phyloP scores from a whole-genome alignment of 2,888 invertebrate genomes.

The Coelinius sp. region DNA sequence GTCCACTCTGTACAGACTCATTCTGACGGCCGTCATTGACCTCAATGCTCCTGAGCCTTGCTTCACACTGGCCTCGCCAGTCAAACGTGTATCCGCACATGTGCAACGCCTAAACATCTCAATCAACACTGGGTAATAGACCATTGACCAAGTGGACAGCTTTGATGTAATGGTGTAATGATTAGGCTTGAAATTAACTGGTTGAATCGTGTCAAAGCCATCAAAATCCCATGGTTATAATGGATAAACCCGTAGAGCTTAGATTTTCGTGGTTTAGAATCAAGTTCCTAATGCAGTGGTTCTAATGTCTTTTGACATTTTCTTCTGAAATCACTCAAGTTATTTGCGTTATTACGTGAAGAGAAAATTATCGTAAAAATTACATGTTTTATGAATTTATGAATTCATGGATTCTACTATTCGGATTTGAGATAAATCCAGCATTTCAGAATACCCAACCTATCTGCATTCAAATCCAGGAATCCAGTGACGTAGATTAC shows the following conservation, averaged over 20 bases:
- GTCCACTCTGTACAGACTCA: background rate
- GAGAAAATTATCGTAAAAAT: too few relatives aligned
- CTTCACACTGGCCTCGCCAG: background rate
- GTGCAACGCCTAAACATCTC: constrained; percentile 6
- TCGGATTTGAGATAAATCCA: background rate
- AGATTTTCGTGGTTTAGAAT: too few relatives aligned
- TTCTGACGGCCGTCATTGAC: constrained; percentile 4
- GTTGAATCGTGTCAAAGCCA: too few relatives aligned
- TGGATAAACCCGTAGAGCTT: too few relatives aligned
- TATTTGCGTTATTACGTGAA: too few relatives aligned
- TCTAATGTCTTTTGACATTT: too few relatives aligned
- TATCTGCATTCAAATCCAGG: constrained; percentile 19
- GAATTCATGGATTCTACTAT: background rate
- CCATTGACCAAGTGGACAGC: constrained; percentile 12
- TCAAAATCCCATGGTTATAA: too few relatives aligned
- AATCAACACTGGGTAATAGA: constrained; percentile 7
- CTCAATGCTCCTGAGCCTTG: background rate
- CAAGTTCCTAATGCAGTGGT: too few relatives aligned
- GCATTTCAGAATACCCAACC: background rate
- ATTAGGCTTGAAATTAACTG: background rate
- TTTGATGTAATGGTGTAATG: background rate
- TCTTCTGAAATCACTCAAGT: too few relatives aligned
- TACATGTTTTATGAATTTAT: background rate
- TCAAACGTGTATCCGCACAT: constrained; percentile 17
- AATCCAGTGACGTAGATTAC: constrained; percentile 3